Base-by-base conservation (phyloP, 2,888 invertebrate species). In the Caenorhabditis drosophilae region DNA sequence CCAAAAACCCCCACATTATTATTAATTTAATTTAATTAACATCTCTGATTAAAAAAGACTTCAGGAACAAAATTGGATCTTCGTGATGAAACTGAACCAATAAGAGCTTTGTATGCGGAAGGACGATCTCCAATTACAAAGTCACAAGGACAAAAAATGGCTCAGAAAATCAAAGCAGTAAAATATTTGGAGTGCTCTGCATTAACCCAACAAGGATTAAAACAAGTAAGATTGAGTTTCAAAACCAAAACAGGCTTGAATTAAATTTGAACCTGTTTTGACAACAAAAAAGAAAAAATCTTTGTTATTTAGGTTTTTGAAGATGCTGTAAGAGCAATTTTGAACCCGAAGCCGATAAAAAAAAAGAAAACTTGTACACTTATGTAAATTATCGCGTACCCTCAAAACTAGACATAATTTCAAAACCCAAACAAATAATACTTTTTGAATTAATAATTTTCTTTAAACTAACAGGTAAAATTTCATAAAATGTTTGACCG, bases 171-270 rank as follows among this genome's bases (percentile, higher is more conserved):
- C 84, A 89, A 96, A 85, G 97, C 97, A 76, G 93, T 95, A 57
- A 95, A 94, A 88, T 98, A 98, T 85, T 92, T 98, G 90, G 98
- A 98, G 87, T 98, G 98, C 87, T 97, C 97, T 54, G 98, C 98
- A 63, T 88, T 98, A 76, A 98, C 98, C 79, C 98, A 98, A 86
- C 89, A 96, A 84, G 97, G 97, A 69, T 89, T 98, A 57, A 94
- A 95, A 86, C 93, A 93, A 89, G 88, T 87, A 22, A 49, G 35
- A 26, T 56, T 23, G 45, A 54, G 4, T 36, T 51, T 27, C 4
- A 9, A 45, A 7, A 45, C 9, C n/a, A n/a, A n/a, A n/a, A n/a
- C n/a, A n/a, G n/a, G n/a, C n/a, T n/a, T n/a, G n/a, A 40, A 40
- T 40, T 6, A 40, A 20, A 40, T 18, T 18, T 40, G 15, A 31